A percentile compares a stretch with the other conserved stretches of the same genome.
phyloP scores from a whole-genome alignment of 2,888 invertebrate species.

The Cheilosia variabilis region DNA sequence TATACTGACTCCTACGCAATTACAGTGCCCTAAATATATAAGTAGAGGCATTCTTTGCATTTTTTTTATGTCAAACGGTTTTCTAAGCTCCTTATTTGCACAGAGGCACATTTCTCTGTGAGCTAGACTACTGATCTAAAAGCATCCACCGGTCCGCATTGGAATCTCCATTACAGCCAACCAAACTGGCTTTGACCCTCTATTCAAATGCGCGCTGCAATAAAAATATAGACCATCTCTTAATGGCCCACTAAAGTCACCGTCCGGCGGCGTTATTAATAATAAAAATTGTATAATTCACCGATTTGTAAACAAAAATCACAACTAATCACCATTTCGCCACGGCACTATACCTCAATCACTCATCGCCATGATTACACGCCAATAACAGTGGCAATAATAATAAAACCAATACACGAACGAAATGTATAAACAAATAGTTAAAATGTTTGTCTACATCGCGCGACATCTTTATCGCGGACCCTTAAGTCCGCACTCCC shows the following conservation, averaged over 20 bases:
- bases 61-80: too few species aligned
- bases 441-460: not conserved
- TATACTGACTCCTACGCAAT: too few species aligned
- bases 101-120: too few species aligned
- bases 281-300: conserved; percentile 41
- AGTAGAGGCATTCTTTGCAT: too few species aligned
- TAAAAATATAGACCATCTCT: conserved; percentile 47
- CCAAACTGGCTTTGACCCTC: not conserved
- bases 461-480: not conserved
- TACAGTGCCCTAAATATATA: too few species aligned
- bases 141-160: too few species aligned
- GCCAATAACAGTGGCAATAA: conserved; percentile 52
- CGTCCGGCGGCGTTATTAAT: conserved; percentile 53
- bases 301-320: conserved; percentile 51
- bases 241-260: conserved; percentile 45
- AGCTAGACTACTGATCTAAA: too few species aligned
- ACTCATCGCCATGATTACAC: conserved; percentile 54
- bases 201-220: conserved; percentile 25
- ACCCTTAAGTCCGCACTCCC: not conserved
- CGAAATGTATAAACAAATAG: conserved; percentile 39
- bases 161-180: too few species aligned
- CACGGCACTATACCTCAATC: conserved; percentile 48
- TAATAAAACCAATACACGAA: conserved; percentile 57
- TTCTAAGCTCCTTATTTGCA: too few species aligned
- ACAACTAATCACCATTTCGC: conserved; percentile 60